Evolutionary conservation across 2,113 vertebrate genomes (phyloP), one percentile per base, ranked within the genome.

Genomic region (Thalassarche chlororhynchos): DNA sequence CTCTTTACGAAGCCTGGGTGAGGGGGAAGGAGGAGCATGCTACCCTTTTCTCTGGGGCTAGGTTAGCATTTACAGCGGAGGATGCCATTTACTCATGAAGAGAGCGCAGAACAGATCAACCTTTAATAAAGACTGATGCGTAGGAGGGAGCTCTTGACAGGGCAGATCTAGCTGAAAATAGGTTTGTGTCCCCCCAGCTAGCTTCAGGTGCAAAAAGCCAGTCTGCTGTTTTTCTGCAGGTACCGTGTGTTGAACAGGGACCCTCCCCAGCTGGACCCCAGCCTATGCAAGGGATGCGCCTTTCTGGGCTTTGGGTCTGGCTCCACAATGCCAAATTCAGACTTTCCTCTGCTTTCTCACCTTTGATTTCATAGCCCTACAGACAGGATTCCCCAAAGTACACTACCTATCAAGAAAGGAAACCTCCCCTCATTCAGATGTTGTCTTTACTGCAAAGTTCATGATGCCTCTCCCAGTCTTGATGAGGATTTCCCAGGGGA

Each of bases 171-270:
- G 21, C 51, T 84, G 55, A 46, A 93, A 92, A 60, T 26, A 75
- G 14, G 15, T 55, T 84, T 34, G 8, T 40, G 28, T 34, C 9
- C 38, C 14, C 24, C 21, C 44, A 61, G 28, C 17, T 55, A 25
- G 4, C 34, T 82, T 71, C 54, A 77, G 58, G 47, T 52, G n/a
- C 55, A 82, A 62, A 89, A 92, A 87, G 8, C 9, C 55, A 65
- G 20, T 36, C 66, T 71, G 46, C 19, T 64, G 23, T 38, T 62
- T 68, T 52, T 76, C 38, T 78, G 52, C 38, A 47, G 34, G 24
- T 68, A n/a, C 8, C 0, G 0, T 16, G 12, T 28, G 28, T 31
- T 68, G 49, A 42, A n/a, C 14, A 46, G 4, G 19, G 10, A 18
- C 17, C 6, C 8, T 46, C 25, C 8, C 18, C 12, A 51, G 23